Evolutionary conservation across 1,140 invertebrate species (phyloP), one percentile per base, ranked within the genome.

Genomic region (Mya arenaria): DNA sequence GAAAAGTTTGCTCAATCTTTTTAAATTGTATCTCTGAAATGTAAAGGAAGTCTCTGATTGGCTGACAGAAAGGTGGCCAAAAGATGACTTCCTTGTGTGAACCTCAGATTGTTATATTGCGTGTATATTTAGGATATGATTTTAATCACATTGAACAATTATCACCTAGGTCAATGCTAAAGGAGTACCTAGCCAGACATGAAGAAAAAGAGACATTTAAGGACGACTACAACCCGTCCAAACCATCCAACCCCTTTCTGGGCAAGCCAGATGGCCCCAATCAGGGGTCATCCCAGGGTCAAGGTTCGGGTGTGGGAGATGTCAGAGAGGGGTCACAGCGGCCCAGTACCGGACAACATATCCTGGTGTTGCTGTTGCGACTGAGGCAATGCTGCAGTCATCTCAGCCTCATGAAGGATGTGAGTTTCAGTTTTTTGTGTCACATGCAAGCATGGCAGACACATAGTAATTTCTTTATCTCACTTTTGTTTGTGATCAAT

Each of bases 321-420:
- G 19, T 30, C 13, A 23, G 48, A 10, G 37, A 28, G 3, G 28
- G 77, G 69, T 37, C 62, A 52, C 44, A 48, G 66, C 36, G 32
- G 4, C 4, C 63, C 25, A 23, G 17, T 23, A 30, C 44, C 30
- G 34, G 48, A 41, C 85, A 86, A 41, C 78, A 88, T 89, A 96
- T 98, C 89, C 93, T 98, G 73, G 95, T 97, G 0, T 92, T 98
- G 0, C 89, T 98, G 17, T 90, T 98, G n/a, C 93, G 97, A 25
- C 91, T 98, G 63, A 93, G 97, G 6, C 98, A 98, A 91, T 95
- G 97, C 66, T 98, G 97, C 91, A 96, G 96, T 89, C 97, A 98
- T 94, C 96, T 97, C 0, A 95, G 95, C 13, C 94, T 99, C 0
- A 96, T 98, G 74, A 94, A 94, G 83, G 90, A 93, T 69, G 94